These are phyloP conservation scores for Accipiter virgatus DNA, from an alignment of 2,113 vertebrate genomes.

Conservation along the genomic window DNA sequence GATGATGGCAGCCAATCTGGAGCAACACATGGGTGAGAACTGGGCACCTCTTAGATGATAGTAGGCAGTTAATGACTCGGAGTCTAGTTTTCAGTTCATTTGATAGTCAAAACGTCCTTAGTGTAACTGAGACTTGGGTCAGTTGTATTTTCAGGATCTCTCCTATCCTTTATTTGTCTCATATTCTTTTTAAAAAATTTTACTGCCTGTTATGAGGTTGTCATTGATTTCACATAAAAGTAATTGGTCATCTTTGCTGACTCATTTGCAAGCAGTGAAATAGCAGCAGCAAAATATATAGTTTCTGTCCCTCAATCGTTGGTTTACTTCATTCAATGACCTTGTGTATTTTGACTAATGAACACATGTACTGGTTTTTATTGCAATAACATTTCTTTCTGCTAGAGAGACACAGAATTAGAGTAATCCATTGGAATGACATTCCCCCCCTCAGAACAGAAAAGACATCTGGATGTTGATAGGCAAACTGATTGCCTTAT, in stretches of 20 bases:
- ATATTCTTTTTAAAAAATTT: not conserved
- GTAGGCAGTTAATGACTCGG: rapidly evolving
- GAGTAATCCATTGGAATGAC: not conserved
- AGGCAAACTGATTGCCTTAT: not conserved
- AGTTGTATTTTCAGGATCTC: not conserved
- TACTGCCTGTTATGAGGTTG: not conserved
- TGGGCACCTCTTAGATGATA: not conserved
- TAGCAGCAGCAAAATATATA: not conserved
- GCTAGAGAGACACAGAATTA: not conserved
- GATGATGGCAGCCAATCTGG: not conserved
- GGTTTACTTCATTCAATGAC: not conserved
- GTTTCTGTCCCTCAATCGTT: not conserved
- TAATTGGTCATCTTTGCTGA: not conserved
- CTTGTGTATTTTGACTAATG: not conserved
- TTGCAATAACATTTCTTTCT: not conserved
- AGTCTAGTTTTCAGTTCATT: not conserved
- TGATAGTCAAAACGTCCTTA: not conserved
- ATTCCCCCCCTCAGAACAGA: not conserved
- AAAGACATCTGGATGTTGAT: not conserved
- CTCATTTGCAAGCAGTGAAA: not conserved
- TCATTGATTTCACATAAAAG: not conserved
- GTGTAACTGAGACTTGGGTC: not conserved
- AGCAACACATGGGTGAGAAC: not conserved
- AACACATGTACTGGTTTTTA: not conserved
- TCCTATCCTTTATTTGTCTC: not conserved